phyloP scores from a whole-genome alignment of 2,797 vertebrate species.

The Cottoperca gobio region DNA sequence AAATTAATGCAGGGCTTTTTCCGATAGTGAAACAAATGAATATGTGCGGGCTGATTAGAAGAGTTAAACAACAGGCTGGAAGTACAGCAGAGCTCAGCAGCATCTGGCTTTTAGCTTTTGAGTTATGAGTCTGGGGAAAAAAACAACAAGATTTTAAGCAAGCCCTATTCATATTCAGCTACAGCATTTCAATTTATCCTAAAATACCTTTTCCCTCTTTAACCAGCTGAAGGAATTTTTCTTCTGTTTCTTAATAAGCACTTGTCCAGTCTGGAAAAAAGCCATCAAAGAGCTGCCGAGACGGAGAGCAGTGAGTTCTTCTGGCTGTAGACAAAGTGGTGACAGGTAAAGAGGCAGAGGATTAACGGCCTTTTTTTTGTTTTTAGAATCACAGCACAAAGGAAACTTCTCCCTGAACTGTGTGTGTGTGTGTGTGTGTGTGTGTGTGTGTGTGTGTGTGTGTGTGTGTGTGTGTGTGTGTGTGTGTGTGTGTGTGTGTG shows the following conservation, averaged over 20 bases:
- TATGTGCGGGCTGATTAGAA: slow-evolving; percentile 56
- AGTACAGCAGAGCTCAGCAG: slow-evolving; percentile 34
- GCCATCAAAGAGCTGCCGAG: slow-evolving; percentile 50
- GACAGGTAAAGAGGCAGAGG: slow-evolving; percentile 70
- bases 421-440: not conserved
- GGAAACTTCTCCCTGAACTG: slow-evolving; percentile 51
- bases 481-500: slow-evolving; percentile 15
- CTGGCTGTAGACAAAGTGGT: slow-evolving; percentile 62
- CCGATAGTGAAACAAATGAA: slow-evolving; percentile 52
- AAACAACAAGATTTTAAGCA: slow-evolving; percentile 43
- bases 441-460: slow-evolving; percentile 21
- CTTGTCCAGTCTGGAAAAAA: slow-evolving; percentile 62
- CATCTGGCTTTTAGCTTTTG: slow-evolving; percentile 65
- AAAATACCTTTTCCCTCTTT: slow-evolving; percentile 43
- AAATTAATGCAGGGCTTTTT: slow-evolving; percentile 57
- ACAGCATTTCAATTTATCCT: slow-evolving; percentile 45
- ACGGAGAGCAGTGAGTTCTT: slow-evolving; percentile 36
- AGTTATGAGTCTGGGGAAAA: slow-evolving; percentile 51
- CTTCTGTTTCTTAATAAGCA: slow-evolving; percentile 71
- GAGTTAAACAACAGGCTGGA: slow-evolving; percentile 61
- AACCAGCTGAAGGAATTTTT: slow-evolving; percentile 43
- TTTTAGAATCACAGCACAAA: slow-evolving; percentile 63
- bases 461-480: slow-evolving; percentile 12
- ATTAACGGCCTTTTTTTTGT: slow-evolving; percentile 70
- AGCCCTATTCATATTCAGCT: slow-evolving; percentile 36